These are phyloP conservation scores for Limnodromus scolopaceus DNA, from an alignment of 2,797 vertebrate species.

Conservation along the genomic window DNA sequence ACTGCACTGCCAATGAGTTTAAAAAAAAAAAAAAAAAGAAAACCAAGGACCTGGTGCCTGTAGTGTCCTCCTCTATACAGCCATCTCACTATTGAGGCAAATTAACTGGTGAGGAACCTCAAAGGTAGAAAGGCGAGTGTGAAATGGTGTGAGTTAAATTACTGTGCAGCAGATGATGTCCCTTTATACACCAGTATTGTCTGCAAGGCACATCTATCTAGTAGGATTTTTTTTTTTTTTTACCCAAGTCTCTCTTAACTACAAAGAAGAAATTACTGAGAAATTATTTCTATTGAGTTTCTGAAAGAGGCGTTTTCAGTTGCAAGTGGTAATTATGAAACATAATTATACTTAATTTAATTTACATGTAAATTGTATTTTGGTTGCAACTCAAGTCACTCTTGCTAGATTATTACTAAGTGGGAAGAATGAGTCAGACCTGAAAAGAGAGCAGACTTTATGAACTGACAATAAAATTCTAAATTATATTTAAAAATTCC, in stretches of 20 bases:
- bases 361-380: constrained; percentile 67
- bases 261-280: constrained; percentile 16
- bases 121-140: neutral
- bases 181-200: neutral
- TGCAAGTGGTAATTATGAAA: constrained; percentile 53
- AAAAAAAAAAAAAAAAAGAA: neutral
- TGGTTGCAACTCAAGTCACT: neutral
- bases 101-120: neutral
- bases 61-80: neutral
- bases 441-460: neutral
- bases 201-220: neutral
- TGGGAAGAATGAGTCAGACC: constrained; percentile 33
- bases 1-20: neutral
- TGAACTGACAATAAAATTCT: constrained; percentile 26
- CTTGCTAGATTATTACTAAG: constrained; percentile 39
- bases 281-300: constrained; percentile 34
- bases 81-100: neutral
- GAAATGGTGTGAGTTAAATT: neutral
- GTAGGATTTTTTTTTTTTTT: neutral
- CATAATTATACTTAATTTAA: constrained; percentile 62
- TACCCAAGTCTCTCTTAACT: neutral
- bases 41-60: neutral
- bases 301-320: constrained; percentile 39
- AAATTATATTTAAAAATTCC: constrained; percentile 54
- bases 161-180: neutral